A percentile compares a stretch with the other conserved stretches of the same genome.
phyloP scores from a whole-genome alignment of 2,113 vertebrate genomes.

The Gnathonemus longibarbis region DNA sequence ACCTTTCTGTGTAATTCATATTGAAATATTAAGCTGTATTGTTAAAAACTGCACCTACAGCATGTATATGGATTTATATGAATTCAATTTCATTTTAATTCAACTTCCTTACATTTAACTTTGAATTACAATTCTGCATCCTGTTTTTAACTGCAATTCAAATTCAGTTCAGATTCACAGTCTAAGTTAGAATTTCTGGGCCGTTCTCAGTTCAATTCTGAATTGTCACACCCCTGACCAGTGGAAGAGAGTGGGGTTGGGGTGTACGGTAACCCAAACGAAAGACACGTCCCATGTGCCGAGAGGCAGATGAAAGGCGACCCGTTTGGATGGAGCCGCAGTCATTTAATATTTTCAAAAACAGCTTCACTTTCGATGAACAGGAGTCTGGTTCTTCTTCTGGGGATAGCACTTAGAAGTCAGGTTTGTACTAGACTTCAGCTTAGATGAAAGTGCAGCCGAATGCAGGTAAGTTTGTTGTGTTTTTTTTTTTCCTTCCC shows the following conservation, averaged over 20 bases:
- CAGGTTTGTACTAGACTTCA: slow-evolving; percentile 4
- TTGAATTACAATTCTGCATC: neutral
- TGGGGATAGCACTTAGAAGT: neutral
- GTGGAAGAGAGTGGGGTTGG: neutral
- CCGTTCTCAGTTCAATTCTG: neutral
- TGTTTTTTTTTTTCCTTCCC: neutral
- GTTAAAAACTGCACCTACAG: neutral
- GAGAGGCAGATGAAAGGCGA: neutral
- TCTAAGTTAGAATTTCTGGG: neutral
- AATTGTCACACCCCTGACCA: neutral
- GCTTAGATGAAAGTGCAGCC: neutral
- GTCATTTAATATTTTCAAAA: slow-evolving; percentile 14
- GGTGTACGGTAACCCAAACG: neutral
- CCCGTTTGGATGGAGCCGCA: neutral
- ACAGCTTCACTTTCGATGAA: slow-evolving; percentile 13
- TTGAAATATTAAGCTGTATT: neutral
- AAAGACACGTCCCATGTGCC: neutral
- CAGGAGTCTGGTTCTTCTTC: neutral
- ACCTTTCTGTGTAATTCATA: neutral
- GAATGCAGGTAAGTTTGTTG: neutral
- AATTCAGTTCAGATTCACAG: neutral
- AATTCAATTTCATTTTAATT: neutral
- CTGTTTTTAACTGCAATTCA: neutral
- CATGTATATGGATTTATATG: neutral
- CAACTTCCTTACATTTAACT: neutral